These are phyloP conservation scores for Drosophila oshimai DNA, from an alignment of 1,140 invertebrate genomes.

Conservation along the genomic window DNA sequence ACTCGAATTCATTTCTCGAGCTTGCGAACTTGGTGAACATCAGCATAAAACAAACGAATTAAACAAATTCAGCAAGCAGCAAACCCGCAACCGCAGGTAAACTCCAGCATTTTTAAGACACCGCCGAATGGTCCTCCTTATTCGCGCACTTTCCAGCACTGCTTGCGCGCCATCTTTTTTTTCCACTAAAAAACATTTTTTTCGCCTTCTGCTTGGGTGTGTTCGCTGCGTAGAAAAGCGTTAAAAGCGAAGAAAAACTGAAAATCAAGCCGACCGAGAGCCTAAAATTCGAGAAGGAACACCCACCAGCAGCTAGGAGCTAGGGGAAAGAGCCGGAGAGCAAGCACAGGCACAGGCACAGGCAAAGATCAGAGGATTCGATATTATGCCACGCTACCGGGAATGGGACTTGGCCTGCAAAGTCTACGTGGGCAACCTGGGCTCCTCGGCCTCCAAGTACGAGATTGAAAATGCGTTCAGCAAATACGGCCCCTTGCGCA, in stretches of 20 bases:
- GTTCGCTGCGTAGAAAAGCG: background rate
- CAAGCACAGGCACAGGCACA: background rate
- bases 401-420: constrained; percentile 98
- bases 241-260: background rate
- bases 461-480: constrained; percentile 96
- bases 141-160: background rate
- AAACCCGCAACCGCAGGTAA: too few species aligned
- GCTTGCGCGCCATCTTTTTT: constrained; percentile 38
- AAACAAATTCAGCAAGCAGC: too few species aligned
- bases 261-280: background rate
- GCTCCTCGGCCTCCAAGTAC: constrained; percentile 94
- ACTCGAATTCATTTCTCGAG: too few species aligned
- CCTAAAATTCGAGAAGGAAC: too few species aligned
- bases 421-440: constrained; percentile 99
- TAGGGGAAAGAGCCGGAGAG: constrained; percentile 3
- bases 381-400: constrained; percentile 88
- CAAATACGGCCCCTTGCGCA: constrained; percentile 96
- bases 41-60: too few species aligned
- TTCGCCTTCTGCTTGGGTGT: constrained; percentile 1
- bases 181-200: constrained; percentile 10
- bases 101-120: too few species aligned
- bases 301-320: background rate
- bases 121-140: background rate
- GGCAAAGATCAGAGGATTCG: too few species aligned
- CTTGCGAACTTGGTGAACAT: too few species aligned